Base-by-base conservation (phyloP, 2,888 invertebrate species). In the Oscheius sp. region DNA sequence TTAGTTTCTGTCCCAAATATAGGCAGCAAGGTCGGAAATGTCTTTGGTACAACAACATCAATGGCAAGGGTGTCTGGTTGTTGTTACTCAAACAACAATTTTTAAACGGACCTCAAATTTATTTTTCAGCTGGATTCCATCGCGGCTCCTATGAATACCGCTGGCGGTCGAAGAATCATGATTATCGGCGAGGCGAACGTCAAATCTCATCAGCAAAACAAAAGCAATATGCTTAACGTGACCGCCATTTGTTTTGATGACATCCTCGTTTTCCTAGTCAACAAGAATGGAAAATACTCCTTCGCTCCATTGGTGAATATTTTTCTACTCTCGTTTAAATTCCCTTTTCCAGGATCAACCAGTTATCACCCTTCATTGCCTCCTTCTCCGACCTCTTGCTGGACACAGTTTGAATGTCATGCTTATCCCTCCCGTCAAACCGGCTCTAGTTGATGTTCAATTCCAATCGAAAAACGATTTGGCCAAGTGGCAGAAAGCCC, bases 221-320 rank as follows among this genome's bases (percentile, higher is more conserved):
- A 41, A 17, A 14, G 26, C 17, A 41, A 26, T 14, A 44, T 20
- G n/a, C 9, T 50, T 24, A 26, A 50, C 20, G 70, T 71, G 17
- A 44, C 36, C 4, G 57, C 75, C 26, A 71, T 76, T 1, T 70
- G 77, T 1, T 80, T 80, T 56, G 80, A 80, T 49, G 80, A 80
- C 36, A 74, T 80, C 20, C 69, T 80, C 38, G 72, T 80, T 8
- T 69, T 74, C 14, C 51, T 80, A 17, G 41, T 41, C 41, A 41
- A 41, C n/a, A 41, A 41, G 20, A 41, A 41, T 41, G 41, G 41
- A 3, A 64, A 68, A 6, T 49, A 68, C 22, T 9, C 57, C 0
- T 80, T 80, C 61, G 64, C 73, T 49, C 45, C 54, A 17, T 30
- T 54, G 8, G 64, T 54, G 20, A 51, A 30, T 17, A 26, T 20